Evolutionary conservation across 2,797 vertebrate genomes (phyloP), one percentile per base, ranked within the genome.

Genomic region (Rhadinocentrus ornatus): DNA sequence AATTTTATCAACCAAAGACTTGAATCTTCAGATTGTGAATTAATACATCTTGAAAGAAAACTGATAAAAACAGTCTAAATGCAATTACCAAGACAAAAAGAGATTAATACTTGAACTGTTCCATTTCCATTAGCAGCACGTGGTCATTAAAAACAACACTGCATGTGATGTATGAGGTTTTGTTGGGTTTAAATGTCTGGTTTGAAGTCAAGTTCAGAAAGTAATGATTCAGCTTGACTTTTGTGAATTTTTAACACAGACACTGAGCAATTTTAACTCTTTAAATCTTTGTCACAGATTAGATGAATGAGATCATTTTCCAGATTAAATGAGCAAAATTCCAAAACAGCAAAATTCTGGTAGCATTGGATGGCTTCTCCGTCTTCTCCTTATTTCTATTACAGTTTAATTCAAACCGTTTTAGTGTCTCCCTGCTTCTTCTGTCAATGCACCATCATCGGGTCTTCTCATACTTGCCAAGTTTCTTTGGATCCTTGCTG

Each of bases 401-500:
- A 44, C 24, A 35, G 11, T 48, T 27, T 4, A 1, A 16, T 34
- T 67, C 61, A 41, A 29, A 18, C 52, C 8, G 13, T 54, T 54
- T 1, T 8, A 57, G 24, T 50, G 37, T 37, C 52, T 6, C 8
- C 60, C 10, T 18, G 26, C 1, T 24, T 32, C 22, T 22, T 57
- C 18, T 50, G 18, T 34, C 44, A 16, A 48, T 77, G 56, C 46
- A 6, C 68, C 56, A 48, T 95, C 90, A 95, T 41, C 78, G 39
- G 13, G 82, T 90, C 68, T 83, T 86, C 56, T 94, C 94, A 46
- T 92, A 91, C 80, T 95, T 96, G 46, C 95, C 92, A 56, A 97
- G 20, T 48, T 96, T 95, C 91, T 91, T 98, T 71, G 97, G 96
- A 27, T 94, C 97, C 84, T 88, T 98, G 84, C 97, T 98, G 61